Conservation (phyloP, 1,140 invertebrate species). For the Drosophila azteca region DNA sequence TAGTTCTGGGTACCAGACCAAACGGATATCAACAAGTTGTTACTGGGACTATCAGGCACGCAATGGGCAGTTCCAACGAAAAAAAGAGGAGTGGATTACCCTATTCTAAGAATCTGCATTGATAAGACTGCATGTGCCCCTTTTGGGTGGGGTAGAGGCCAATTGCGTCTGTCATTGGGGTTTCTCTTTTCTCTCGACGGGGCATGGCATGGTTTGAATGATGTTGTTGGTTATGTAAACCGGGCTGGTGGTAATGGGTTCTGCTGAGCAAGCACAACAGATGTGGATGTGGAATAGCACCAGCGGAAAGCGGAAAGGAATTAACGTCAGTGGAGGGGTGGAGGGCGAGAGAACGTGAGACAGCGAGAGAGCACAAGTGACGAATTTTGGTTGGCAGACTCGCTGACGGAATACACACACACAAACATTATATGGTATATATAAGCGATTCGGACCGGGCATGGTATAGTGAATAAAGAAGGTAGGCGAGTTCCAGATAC, state of each 20-base stretch:
- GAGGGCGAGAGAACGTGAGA: slow-evolving; percentile 14
- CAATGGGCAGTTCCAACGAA: slow-evolving; percentile 10
- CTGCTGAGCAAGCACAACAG: slow-evolving; percentile 41
- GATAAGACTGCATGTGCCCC: slow-evolving; percentile 19
- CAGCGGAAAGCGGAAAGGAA: slow-evolving; percentile 38
- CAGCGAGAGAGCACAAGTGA: slow-evolving; percentile 50
- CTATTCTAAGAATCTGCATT: no score
- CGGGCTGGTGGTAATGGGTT: slow-evolving; percentile 6
- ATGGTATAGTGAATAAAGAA: no score
- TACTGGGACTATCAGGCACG: slow-evolving; percentile 24
- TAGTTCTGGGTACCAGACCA: slow-evolving; percentile 9
- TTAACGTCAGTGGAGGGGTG: slow-evolving; percentile 55
- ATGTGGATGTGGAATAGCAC: slow-evolving; percentile 30
- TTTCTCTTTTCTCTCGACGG: no score
- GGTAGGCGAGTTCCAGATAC: no score
- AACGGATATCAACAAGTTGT: slow-evolving; percentile 43
- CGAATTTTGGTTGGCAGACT: slow-evolving; percentile 73
- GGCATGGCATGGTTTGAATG: slow-evolving; percentile 6
- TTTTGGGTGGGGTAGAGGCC: no score
- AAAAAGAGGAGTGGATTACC: no score
- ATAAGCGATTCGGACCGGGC: no score
- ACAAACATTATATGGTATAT: slow-evolving; percentile 3
- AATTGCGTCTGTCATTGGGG: neutral
- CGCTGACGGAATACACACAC: slow-evolving; percentile 56
- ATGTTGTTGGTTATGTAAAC: slow-evolving; percentile 67